Percentiles rank a stretch among this genome's conserved stretches.
Conservation (phyloP, 2,888 invertebrate species). For the Ariolimax columbianus region DNA sequence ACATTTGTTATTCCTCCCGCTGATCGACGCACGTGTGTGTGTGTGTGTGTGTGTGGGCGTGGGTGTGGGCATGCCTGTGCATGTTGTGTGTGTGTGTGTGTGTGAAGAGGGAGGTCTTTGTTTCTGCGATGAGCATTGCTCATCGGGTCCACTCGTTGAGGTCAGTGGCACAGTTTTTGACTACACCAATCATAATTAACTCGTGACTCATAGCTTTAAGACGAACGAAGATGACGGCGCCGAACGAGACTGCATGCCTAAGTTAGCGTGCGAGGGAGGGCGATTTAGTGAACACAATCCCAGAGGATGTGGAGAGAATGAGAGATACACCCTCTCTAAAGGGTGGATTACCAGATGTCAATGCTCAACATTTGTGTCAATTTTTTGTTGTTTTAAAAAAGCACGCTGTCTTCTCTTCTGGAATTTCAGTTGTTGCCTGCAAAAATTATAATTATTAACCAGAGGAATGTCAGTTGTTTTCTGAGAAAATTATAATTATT, state of each 20-base stretch:
- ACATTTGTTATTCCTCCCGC: background rate
- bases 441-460: too few relatives aligned
- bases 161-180: constrained; percentile 12
- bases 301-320: background rate
- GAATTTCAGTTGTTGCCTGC: background rate
- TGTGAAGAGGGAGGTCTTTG: constrained; percentile 12
- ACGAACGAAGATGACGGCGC: constrained; percentile 11
- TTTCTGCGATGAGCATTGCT: constrained; percentile 24
- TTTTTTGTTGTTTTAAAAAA: background rate
- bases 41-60: background rate
- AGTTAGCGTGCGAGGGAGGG: constrained; percentile 1
- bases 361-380: background rate
- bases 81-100: constrained; percentile 23
- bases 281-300: background rate
- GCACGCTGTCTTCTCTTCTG: background rate
- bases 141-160: background rate
- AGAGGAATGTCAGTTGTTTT: too few relatives aligned
- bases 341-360: background rate
- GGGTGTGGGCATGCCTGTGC: background rate
- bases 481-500: too few relatives aligned
- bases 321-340: background rate
- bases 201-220: constrained; percentile 28
- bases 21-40: background rate
- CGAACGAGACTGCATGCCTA: constrained; percentile 19
- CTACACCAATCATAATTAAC: constrained; percentile 36